A percentile compares a stretch with the other conserved stretches of the same genome.
These are phyloP conservation scores for Trichomycterus rosablanca DNA, from an alignment of 2,113 vertebrate species.

Conservation along the genomic window DNA sequence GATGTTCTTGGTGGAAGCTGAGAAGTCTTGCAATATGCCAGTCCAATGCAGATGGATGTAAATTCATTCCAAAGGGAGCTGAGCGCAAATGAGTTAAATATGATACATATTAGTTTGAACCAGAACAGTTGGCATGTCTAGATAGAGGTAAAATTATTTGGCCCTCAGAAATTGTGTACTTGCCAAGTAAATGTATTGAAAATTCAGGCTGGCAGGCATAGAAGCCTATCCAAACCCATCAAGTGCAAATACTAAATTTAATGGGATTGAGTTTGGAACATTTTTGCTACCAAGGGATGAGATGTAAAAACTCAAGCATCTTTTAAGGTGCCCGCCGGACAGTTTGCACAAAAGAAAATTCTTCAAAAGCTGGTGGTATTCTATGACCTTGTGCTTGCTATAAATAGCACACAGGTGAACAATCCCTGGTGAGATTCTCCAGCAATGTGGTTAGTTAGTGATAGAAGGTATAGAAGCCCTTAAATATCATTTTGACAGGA, in stretches of 20 bases:
- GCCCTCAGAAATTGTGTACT: conserved; percentile 7
- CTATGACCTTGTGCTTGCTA: conserved; percentile 45
- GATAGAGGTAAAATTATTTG: not conserved
- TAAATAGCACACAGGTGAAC: conserved; percentile 46
- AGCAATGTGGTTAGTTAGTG: conserved; percentile 33
- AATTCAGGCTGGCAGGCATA: conserved; percentile 10
- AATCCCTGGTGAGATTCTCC: conserved; percentile 32
- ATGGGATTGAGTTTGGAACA: conserved; percentile 17
- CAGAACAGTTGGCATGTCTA: conserved; percentile 16
- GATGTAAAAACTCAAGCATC: conserved; percentile 17
- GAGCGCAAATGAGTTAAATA: conserved; percentile 9
- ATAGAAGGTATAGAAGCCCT: conserved; percentile 36
- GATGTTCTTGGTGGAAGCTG: no score
- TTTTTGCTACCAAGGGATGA: conserved; percentile 9
- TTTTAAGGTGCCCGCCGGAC: conserved; percentile 22
- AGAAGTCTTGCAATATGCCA: no score
- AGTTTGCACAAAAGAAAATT: conserved; percentile 21
- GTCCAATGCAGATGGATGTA: no score
- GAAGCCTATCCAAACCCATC: conserved; percentile 15
- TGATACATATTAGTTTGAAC: conserved; percentile 23
- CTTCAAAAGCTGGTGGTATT: conserved; percentile 36
- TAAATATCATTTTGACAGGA: conserved; percentile 37
- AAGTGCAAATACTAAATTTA: conserved; percentile 17
- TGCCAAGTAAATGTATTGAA: not conserved
- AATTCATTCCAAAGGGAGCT: not conserved